phyloP scores from a whole-genome alignment of 2,888 invertebrate genomes.

The Eupithecia insigniata region DNA sequence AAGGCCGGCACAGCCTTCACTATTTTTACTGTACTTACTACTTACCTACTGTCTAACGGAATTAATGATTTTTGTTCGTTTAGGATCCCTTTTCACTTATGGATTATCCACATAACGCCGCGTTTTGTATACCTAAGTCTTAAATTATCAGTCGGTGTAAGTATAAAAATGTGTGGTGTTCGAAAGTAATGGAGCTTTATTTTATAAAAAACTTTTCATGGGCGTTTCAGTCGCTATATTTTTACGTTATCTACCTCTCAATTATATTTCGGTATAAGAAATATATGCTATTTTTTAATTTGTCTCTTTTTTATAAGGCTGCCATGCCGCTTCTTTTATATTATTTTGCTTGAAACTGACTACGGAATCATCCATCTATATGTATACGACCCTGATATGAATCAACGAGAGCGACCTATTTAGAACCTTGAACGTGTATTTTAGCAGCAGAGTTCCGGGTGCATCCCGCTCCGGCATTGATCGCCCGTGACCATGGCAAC shows the following conservation, averaged over 20 bases:
- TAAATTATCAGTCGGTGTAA: neutral
- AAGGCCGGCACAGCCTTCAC: constrained; percentile 2
- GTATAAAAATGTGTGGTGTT: neutral
- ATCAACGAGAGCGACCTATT: too few relatives aligned
- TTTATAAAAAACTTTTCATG: neutral
- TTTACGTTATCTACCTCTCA: too few relatives aligned
- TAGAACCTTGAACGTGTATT: constrained; percentile 53
- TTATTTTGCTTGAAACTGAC: neutral
- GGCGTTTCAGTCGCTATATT: neutral
- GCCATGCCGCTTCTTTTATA: neutral
- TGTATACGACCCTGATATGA: too few relatives aligned
- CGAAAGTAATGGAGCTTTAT: neutral
- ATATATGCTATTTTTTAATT: too few relatives aligned
- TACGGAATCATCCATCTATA: neutral
- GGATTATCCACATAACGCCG: neutral
- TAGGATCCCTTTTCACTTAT: neutral
- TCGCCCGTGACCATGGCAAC: constrained; percentile 45
- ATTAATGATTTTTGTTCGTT: neutral
- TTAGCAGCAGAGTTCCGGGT: constrained; percentile 62
- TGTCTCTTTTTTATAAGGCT: too few relatives aligned
- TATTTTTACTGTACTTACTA: too few relatives aligned
- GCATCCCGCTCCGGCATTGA: constrained; percentile 57
- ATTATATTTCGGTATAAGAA: too few relatives aligned
- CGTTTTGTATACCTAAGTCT: too few relatives aligned
- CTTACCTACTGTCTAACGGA: neutral